These are phyloP conservation scores for Zophobas atratus DNA, from an alignment of 1,140 invertebrate species.

Conservation along the genomic window DNA sequence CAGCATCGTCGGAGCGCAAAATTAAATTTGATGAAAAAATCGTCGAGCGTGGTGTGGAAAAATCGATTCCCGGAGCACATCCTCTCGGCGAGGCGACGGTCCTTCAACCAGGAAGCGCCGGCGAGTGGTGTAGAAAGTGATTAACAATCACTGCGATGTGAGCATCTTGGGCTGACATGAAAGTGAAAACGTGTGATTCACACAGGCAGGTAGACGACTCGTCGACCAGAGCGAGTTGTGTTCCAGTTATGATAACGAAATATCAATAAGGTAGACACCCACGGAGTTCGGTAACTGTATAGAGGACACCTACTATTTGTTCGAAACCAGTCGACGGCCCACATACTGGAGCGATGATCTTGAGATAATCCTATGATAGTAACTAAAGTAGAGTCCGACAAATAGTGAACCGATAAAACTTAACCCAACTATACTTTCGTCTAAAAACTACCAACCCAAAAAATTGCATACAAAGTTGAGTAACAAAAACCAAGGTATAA, in stretches of 20 bases:
- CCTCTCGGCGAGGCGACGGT: constrained; percentile 17
- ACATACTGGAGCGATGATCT: constrained; percentile 21
- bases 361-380: neutral
- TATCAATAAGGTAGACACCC: constrained; percentile 1
- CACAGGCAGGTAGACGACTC: constrained; percentile 23
- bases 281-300: constrained; percentile 22
- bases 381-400: neutral
- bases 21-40: constrained; percentile 40
- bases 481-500: too few species aligned
- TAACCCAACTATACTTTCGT: too few species aligned
- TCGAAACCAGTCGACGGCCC: constrained; percentile 15
- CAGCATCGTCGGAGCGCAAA: constrained; percentile 25
- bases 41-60: constrained; percentile 18
- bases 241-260: constrained; percentile 38
- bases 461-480: too few species aligned
- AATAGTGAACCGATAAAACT: too few species aligned
- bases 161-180: constrained; percentile 23
- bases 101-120: constrained; percentile 44
- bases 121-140: constrained; percentile 23
- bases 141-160: constrained; percentile 29
- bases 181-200: constrained; percentile 40
- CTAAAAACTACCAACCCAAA: too few species aligned
- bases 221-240: constrained; percentile 9
- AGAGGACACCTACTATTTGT: constrained; percentile 14
- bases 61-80: constrained; percentile 23